Base-by-base conservation (phyloP, 1,140 invertebrate species). In the Brachionus asplanchnoidis region DNA sequence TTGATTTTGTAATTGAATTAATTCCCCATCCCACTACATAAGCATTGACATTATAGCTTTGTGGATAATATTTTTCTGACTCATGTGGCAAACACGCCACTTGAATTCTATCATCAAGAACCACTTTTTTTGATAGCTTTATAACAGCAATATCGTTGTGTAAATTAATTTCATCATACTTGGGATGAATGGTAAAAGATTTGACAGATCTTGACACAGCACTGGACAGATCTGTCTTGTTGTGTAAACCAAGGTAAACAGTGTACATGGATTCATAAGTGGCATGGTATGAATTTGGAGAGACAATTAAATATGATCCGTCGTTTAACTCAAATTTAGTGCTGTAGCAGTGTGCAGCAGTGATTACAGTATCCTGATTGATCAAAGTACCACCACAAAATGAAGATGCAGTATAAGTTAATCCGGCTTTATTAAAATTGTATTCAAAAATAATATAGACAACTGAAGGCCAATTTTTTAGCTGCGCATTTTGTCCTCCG, bases 201-300 rank as follows among this genome's bases (percentile, higher is more conserved):
- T 20, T 80, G 11, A 80, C 3, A 9, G 36, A 14, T 7, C 20
- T 42, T 23, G 32, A 42, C 7, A 42, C 6, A 20, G 12, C 44
- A 28, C 23, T 32, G 17, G 28, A 53, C 11, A 60, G 5, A 60
- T 60, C 20, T 9, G 20, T 20, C 9, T 60, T 60, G 53, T 78
- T 44, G 40, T 78, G 75, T 14, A 50, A 78, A 56, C 78, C 78
- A 28, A 80, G 46, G n/a, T 80, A 80, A 32, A 80, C 26, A 17
- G 50, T 80, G 23, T 80, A 80, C 50, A 65, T 65, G 14, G 78
- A 60, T 26, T 53, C 78, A 7, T 53, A 53, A n/a, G 78, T 32
- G 8, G 78, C 20, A 56, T 56, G n/a, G 20, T 28, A 80, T 7
- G n/a, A 32, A 80, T 80, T 80, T 17, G 46, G 4, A 12, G 23